A percentile compares a stretch with the other conserved stretches of the same genome.
Evolutionary conservation across 2,797 vertebrate species (phyloP).

Genomic region (Odontamblyopus lacepedii): DNA sequence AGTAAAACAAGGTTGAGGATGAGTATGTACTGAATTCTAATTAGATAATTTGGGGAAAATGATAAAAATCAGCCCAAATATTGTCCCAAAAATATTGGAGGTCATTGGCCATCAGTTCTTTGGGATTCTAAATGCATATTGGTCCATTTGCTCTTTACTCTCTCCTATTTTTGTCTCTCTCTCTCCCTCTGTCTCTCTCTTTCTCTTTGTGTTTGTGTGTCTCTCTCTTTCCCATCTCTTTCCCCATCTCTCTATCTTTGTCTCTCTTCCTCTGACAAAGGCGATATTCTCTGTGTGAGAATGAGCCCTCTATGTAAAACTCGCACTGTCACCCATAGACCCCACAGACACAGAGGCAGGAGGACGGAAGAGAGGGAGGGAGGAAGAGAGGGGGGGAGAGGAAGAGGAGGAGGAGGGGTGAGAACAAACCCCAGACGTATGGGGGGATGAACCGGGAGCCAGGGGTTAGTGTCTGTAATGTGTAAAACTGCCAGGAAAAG

Average conservation of each 20-base stretch:
- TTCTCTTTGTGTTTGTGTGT: background rate
- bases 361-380: background rate
- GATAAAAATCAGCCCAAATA: too few relatives aligned
- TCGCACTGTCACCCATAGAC: conserved; percentile 63
- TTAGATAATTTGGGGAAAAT: too few relatives aligned
- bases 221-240: too few relatives aligned
- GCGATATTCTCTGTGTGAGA: conserved; percentile 72
- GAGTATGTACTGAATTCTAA: too few relatives aligned
- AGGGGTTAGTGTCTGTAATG: background rate
- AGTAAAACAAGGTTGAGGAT: too few relatives aligned
- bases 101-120: too few relatives aligned
- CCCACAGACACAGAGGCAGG: conserved; percentile 3
- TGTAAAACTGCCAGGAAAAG: background rate
- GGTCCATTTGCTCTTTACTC: too few relatives aligned
- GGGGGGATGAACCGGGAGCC: too few relatives aligned
- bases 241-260: conserved; percentile 8
- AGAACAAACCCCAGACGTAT: conserved; percentile 24
- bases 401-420: conserved; percentile 11
- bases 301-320: conserved; percentile 70
- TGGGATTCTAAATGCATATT: too few relatives aligned
- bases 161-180: too few relatives aligned
- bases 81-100: too few relatives aligned
- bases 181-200: background rate
- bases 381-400: background rate
- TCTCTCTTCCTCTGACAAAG: conserved; percentile 64